Base-by-base conservation (phyloP, 1,140 invertebrate genomes). In the Chironomus tepperi region DNA sequence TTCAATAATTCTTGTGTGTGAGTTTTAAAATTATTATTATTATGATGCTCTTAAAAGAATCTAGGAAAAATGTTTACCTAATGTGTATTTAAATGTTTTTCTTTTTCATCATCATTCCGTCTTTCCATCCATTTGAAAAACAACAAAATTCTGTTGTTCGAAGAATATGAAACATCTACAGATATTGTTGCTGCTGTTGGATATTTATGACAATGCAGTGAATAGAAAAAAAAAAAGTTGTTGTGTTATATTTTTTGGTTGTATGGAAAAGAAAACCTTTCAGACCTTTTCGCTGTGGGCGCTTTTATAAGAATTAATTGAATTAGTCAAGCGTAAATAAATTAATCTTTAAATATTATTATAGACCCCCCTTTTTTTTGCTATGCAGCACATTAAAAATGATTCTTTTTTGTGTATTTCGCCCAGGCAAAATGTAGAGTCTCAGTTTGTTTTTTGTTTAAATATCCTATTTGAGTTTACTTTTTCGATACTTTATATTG, bases 301-400 rank as follows among this genome's bases (percentile, higher is more conserved):
- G 65, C n/a, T 70, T 70, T 70, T 70, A 18, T 18, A 70, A 70
- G 65, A 70, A 70, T 70, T 70, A 70, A 70, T 70, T 70, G 65
- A 70, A 70, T 70, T 70, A 70, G 65, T 70, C 65, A 70, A 70
- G 65, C 65, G 65, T 19, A 70, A 70, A 70, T 70, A 70, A 70
- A 19, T 70, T 70, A 70, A 70, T 70, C 65, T 70, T 70, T 70
- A 70, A 70, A 70, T 70, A 70, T 70, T 70, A 70, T 70, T 70
- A 70, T 70, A 70, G 65, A 70, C 65, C 65, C 18, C 18, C 65
- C 18, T n/a, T 34, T 34, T n/a, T 34, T 34, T 34, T 34, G 24
- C 24, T 34, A 34, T 34, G 24, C 24, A 34, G 5, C 24, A 34
- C 24, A 34, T 34, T 34, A 34, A 34, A 34, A 34, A 34, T 34